Base-by-base conservation (phyloP, 2,113 vertebrate species). In the Polypterus bichir region DNA sequence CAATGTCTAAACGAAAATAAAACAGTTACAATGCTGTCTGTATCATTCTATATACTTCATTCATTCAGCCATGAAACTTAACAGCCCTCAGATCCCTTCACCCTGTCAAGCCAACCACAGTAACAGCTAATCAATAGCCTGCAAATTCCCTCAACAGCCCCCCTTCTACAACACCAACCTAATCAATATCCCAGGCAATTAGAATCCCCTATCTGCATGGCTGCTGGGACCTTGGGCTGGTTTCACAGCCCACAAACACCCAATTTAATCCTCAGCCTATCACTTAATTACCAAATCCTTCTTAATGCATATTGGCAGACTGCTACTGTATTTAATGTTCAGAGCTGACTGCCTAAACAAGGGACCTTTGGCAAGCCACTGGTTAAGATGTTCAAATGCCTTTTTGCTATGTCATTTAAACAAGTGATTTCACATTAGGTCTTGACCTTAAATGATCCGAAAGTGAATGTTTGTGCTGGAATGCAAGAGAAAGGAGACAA, bases 181-280 rank as follows among this genome's bases (percentile, higher is more conserved):
- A 79, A 88, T 89, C 87, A 82, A 89, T 89, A 86, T 81, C 74
- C 77, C 75, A 71, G 80, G 83, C 87, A 88, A 89, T 89, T 89
- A 89, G 79, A 86, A 88, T 88, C 78, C 83, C 75, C 86, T 85
- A 86, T 88, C 83, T 86, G 82, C 83, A 85, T 84, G 83, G 76
- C 79, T 79, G 80, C 68, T 66, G 79, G 81, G 79, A 81, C 86
- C 79, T 83, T 55, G 62, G 74, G 76, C 78, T 77, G 79, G 78
- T 80, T 79, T 52, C 64, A 70, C 72, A 72, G 82, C 81, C 79
- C 81, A 74, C 83, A 85, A 85, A 85, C 83, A 85, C 83, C 84
- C 83, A 87, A 85, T 88, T 87, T 86, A 88, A 83, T 86, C 80
- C 72, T 85, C 81, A 78, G 81, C 79, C 83, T 81, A 85, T 84